Evolutionary conservation across 2,888 invertebrate genomes (phyloP).

Genomic region (Amorpha juglandis): DNA sequence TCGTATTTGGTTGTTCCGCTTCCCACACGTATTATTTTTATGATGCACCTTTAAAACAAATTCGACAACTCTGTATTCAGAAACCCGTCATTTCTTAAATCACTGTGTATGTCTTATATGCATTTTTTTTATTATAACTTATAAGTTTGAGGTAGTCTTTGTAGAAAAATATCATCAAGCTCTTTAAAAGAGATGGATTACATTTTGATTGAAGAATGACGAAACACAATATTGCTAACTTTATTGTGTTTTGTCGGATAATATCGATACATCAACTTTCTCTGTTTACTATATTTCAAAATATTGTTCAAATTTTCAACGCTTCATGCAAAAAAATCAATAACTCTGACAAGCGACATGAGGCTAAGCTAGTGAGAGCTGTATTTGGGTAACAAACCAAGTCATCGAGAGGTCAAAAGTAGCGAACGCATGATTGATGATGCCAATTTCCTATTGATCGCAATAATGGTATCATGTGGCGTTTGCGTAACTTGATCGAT

Average conservation of each 20-base stretch:
- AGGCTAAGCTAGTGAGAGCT: neutral
- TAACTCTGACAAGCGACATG: neutral
- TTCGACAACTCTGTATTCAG: neutral
- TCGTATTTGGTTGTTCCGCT: slow-evolving; percentile 16
- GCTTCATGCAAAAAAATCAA: slow-evolving; percentile 9
- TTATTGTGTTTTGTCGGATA: neutral
- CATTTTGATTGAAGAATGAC: neutral
- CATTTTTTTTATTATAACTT: neutral
- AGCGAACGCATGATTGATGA: slow-evolving; percentile 68
- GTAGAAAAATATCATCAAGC: neutral
- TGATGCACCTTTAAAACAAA: slow-evolving; percentile 11
- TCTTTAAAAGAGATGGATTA: too few species aligned
- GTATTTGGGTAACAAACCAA: neutral
- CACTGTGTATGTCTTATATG: neutral
- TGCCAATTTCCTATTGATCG: slow-evolving; percentile 68
- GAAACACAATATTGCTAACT: neutral
- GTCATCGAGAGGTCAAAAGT: slow-evolving; percentile 53
- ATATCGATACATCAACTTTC: slow-evolving; percentile 7
- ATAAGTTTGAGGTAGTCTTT: neutral
- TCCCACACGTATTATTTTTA: neutral
- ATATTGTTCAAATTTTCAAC: slow-evolving; percentile 12
- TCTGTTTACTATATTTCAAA: neutral
- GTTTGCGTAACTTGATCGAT: slow-evolving; percentile 51
- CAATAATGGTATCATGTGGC: slow-evolving; percentile 43
- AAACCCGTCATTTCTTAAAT: neutral